Percentiles rank a stretch among this genome's conserved stretches.
Evolutionary conservation across 2,797 vertebrate species (phyloP).

Genomic region (Setipinna tenuifilis): DNA sequence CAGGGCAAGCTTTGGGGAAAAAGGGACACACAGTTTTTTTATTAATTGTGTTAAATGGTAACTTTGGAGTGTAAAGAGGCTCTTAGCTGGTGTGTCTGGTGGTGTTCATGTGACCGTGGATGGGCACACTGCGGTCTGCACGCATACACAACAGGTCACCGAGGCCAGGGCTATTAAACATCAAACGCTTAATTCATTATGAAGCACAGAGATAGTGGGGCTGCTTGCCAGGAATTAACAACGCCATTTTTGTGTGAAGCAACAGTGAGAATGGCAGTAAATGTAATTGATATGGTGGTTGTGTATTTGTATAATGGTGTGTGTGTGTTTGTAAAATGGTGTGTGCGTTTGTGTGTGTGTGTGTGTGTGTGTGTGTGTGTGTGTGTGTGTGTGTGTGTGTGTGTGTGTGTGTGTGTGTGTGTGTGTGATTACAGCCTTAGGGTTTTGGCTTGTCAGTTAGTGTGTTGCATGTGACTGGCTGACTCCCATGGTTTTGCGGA

Average conservation of each 20-base stretch:
- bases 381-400: neutral
- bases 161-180: neutral
- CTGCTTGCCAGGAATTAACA: neutral
- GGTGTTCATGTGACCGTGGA: neutral
- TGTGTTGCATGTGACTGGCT: neutral
- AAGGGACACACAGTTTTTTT: neutral
- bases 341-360: neutral
- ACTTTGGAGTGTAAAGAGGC: neutral
- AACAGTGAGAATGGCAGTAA: neutral
- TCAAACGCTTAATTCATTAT: neutral
- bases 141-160: neutral
- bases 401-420: neutral
- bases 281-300: neutral
- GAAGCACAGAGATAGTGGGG: neutral
- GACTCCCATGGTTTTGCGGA: neutral
- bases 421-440: neutral
- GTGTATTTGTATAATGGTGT: neutral
- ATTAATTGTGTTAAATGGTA: neutral
- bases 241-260: neutral
- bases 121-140: neutral
- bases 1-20: neutral
- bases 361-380: conserved; percentile 16
- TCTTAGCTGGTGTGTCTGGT: neutral
- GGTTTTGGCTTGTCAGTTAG: neutral
- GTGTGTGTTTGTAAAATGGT: neutral